These are phyloP conservation scores for Plebejus anna DNA, from an alignment of 2,888 invertebrate genomes.

Conservation along the genomic window DNA sequence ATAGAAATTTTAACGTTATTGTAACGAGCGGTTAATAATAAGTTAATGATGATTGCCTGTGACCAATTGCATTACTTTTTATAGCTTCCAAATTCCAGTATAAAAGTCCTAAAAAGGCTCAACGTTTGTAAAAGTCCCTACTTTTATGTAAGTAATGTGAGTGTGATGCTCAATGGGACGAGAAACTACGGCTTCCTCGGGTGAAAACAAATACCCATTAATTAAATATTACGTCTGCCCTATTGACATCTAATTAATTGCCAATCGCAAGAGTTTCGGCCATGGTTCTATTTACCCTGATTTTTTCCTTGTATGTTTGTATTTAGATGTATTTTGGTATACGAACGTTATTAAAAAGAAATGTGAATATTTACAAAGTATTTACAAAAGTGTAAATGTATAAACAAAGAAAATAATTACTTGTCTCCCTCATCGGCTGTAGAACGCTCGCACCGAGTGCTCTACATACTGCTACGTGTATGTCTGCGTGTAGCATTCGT, in stretches of 20 bases:
- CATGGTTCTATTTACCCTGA: neutral
- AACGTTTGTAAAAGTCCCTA: conserved; percentile 20
- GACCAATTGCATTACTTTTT: conserved; percentile 19
- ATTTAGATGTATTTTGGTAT: neutral
- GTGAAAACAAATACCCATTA: conserved; percentile 30
- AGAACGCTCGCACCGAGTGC: neutral
- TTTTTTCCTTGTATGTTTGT: neutral
- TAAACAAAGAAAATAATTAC: neutral
- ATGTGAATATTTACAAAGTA: neutral
- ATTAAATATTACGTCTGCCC: conserved; percentile 31
- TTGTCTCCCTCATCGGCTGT: neutral
- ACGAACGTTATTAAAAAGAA: neutral
- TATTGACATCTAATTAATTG: conserved; percentile 30
- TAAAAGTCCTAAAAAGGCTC: conserved; percentile 3
- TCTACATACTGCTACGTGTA: neutral
- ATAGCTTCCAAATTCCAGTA: neutral
- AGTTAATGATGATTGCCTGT: neutral
- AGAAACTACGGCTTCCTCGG: conserved; percentile 6
- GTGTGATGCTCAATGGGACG: conserved; percentile 18
- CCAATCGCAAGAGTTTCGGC: conserved; percentile 24
- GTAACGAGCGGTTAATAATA: neutral
- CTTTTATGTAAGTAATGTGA: conserved; percentile 23
- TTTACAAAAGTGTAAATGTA: neutral
- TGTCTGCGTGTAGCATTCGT: neutral
- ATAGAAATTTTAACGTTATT: neutral